Conservation (phyloP, 2,888 invertebrate genomes). For the Heterodera filipjevi region DNA sequence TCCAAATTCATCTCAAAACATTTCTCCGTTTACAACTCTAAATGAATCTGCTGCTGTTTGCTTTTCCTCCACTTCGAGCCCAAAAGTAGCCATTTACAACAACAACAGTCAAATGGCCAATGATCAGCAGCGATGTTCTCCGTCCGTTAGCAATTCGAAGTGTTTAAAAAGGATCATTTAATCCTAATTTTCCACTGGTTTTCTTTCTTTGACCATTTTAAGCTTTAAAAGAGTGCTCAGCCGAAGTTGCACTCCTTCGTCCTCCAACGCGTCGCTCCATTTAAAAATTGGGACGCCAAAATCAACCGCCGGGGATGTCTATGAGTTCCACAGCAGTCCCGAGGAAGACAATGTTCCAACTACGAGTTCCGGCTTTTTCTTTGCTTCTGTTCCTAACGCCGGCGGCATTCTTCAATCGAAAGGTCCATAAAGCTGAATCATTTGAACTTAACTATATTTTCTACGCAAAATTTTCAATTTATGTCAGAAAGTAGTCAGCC, state of each 20-base stretch:
- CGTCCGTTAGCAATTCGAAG: background rate
- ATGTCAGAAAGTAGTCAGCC: background rate
- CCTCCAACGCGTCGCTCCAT: background rate
- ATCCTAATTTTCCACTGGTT: no score
- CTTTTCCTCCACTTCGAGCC: background rate
- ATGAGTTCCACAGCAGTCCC: conserved; percentile 37
- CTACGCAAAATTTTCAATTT: background rate
- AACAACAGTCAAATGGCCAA: background rate
- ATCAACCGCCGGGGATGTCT: conserved; percentile 24
- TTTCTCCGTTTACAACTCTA: background rate
- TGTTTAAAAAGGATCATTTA: background rate
- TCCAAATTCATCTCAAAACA: background rate
- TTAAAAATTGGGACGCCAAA: background rate
- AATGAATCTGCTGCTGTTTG: background rate
- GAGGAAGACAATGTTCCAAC: conserved; percentile 26
- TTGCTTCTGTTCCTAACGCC: conserved; percentile 2
- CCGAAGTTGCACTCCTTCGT: conserved; percentile 2
- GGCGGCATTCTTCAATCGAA: background rate
- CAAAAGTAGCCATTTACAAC: background rate
- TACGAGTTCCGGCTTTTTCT: background rate
- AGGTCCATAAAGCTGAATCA: conserved; percentile 1
- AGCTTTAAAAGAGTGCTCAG: background rate
- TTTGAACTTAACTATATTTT: background rate
- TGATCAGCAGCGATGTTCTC: background rate
- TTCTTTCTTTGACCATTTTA: background rate